These are phyloP conservation scores for Lophotis ruficrista DNA, from an alignment of 2,113 vertebrate species.

Conservation along the genomic window DNA sequence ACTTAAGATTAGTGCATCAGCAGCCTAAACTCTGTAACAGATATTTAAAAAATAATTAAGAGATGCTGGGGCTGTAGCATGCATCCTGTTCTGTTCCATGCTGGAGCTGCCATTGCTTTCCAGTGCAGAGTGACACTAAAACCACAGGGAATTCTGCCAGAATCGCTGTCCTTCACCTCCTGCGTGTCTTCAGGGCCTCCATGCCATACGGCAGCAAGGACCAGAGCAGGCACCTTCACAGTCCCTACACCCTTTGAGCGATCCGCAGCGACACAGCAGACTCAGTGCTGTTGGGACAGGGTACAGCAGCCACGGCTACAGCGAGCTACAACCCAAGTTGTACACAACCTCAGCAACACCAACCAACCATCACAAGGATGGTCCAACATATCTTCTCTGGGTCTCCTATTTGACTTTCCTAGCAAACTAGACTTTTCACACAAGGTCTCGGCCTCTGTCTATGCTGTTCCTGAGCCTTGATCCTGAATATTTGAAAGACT, in stretches of 20 bases:
- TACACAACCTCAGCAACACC: neutral
- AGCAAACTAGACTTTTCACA: neutral
- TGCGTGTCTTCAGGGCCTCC: neutral
- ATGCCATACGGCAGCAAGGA: neutral
- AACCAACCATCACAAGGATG: neutral
- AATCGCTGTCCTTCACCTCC: neutral
- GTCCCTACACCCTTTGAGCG: neutral
- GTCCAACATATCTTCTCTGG: neutral
- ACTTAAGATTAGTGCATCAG: neutral
- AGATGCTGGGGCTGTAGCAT: neutral
- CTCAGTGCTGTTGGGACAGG: neutral
- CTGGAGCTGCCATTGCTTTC: neutral
- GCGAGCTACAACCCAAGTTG: neutral
- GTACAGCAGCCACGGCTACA: accelerated
- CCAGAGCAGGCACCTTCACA: neutral
- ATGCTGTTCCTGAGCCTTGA: neutral
- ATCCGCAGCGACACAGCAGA: neutral
- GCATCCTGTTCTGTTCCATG: neutral
- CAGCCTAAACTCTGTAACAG: neutral
- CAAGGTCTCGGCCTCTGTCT: neutral
- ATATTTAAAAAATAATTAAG: neutral
- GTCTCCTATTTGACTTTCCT: neutral
- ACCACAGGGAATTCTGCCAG: neutral
- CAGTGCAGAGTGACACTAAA: neutral
- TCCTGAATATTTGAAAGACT: neutral